Percentiles rank a stretch among this genome's conserved stretches.
These are phyloP conservation scores for Strigamia maritima DNA, from an alignment of 2,888 invertebrate species.

Conservation along the genomic window DNA sequence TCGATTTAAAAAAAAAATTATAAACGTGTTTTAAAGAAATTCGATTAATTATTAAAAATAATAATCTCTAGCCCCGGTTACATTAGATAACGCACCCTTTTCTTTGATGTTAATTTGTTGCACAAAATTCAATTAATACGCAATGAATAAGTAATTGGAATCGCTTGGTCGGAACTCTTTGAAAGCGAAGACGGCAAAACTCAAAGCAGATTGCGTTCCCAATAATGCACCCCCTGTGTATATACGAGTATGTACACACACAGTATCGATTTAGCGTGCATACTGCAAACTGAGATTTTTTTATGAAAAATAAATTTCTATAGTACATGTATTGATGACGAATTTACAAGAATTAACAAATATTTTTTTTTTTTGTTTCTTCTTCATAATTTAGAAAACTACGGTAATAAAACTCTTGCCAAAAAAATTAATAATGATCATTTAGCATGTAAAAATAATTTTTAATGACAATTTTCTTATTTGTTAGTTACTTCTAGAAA, in stretches of 20 bases:
- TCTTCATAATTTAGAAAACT: no score
- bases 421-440: no score
- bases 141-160: constrained; percentile 15
- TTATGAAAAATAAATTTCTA: not conserved
- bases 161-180: not conserved
- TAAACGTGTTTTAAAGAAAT: not conserved
- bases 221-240: constrained; percentile 5
- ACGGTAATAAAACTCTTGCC: no score
- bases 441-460: no score
- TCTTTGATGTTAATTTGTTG: not conserved
- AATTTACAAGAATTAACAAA: no score
- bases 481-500: no score
- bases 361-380: no score
- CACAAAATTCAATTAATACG: not conserved
- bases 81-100: not conserved
- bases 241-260: not conserved
- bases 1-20: not conserved
- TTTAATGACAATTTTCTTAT: no score
- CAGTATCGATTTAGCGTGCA: not conserved
- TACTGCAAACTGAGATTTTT: not conserved
- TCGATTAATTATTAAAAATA: not conserved
- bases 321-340: no score
- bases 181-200: not conserved
- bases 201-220: constrained; percentile 1
- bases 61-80: not conserved